Evolutionary conservation across 2,797 vertebrate species (phyloP), one percentile per base, ranked within the genome.

Genomic region (Psittacula derbiana): DNA sequence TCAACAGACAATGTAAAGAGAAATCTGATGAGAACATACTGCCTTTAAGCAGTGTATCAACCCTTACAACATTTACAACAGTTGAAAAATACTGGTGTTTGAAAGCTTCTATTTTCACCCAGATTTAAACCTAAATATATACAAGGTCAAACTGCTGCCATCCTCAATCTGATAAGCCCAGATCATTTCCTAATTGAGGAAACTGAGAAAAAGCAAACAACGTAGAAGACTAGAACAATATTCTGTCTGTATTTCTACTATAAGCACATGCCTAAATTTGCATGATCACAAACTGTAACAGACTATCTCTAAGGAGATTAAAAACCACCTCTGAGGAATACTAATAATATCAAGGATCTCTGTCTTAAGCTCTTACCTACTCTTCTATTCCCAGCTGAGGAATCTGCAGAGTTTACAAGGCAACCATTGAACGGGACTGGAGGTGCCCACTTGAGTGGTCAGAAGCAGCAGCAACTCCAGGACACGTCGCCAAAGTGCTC

Each of bases 401-500:
- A 74, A 83, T 5, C 12, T 46, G 49, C 53, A 71, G 44, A 70
- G 64, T 24, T 86, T 65, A 38, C 50, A 38, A 47, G 21, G 50
- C 28, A 80, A 50, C 18, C 46, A n/a, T 2, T 19, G 55, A 55
- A 21, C 3, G 16, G 49, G 28, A 31, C 0, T 66, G 43, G 30
- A 74, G 47, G 10, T 58, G 76, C 52, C 31, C 19, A 36, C 52
- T 36, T 44, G 28, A 60, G 40, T 3, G 4, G 14, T 30, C 49
- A 75, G 28, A 67, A 10, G 25, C 53, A 81, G 80, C 18, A 78
- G 44, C 21, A 90, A 20, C 33, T 41, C 70, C 10, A 82, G 27
- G 30, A 43, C n/a, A 81, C 19, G 52, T 18, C 0, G 1, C 0
- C 0, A 0, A 72, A 43, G 38, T 0, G 2, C 27, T 80, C 23